Evolutionary conservation across 2,888 invertebrate genomes (phyloP).

Genomic region (Drosophila greeni): DNA sequence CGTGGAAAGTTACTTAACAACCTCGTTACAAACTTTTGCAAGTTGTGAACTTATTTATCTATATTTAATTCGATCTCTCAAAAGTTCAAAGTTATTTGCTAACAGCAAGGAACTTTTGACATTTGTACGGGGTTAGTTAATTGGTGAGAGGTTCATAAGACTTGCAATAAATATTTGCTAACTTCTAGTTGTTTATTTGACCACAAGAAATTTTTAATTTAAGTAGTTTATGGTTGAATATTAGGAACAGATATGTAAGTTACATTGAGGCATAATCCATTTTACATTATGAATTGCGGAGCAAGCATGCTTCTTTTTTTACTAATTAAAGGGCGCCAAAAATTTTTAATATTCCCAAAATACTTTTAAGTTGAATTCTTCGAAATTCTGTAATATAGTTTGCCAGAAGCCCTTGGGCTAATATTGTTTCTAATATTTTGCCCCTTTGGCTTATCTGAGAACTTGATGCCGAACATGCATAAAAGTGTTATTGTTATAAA

Average conservation of each 20-base stretch:
- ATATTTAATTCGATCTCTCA: neutral
- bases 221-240: too few species aligned
- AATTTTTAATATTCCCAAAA: too few species aligned
- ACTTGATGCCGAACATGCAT: constrained; percentile 10
- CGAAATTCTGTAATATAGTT: neutral
- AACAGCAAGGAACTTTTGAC: constrained; percentile 5
- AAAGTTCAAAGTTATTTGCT: neutral
- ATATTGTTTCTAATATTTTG: constrained; percentile 1
- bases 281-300: too few species aligned
- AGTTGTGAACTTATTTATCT: neutral
- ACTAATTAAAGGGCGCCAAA: too few species aligned
- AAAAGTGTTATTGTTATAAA: constrained; percentile 21
- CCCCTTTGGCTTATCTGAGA: constrained; percentile 24
- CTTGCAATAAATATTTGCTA: too few species aligned
- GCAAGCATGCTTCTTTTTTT: too few species aligned
- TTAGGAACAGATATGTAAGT: too few species aligned
- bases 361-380: neutral
- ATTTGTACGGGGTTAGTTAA: neutral
- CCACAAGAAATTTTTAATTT: too few species aligned
- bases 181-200: too few species aligned
- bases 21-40: constrained; percentile 1
- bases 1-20: constrained; percentile 27
- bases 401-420: neutral
- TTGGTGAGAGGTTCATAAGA: neutral
- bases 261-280: too few species aligned